Base-by-base conservation (phyloP, 2,888 invertebrate species). In the Cinara cedri region DNA sequence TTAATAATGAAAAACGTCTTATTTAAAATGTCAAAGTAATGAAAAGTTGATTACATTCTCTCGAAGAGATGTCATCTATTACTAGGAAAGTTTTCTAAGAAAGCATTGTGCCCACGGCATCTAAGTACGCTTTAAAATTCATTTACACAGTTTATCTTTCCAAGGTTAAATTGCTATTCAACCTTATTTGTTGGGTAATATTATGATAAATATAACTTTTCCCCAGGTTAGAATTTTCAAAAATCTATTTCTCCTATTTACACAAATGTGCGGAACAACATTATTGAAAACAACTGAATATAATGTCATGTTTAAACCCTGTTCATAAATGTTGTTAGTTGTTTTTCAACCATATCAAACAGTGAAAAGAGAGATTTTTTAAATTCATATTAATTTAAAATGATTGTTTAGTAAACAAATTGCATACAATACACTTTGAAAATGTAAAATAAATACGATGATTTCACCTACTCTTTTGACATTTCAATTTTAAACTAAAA, bases 1-100 rank as follows among this genome's bases (percentile, higher is more conserved):
- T 34, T 75, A 75, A 75, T 54, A 42, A 75, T 75, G 65, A 75
- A 75, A 75, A 65, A 65, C 65, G 54, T 65, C 75, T 60, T 65
- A 75, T 75, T 75, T 54, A 75, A 65, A 75, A 75, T 44, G 54
- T 54, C 54, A 65, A n/a, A 54, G 21, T 44, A 75, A 65, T 63
- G 75, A 75, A 75, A 75, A 54, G 54, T 65, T 65, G 42, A 75
- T 75, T 65, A 62, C 51, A 24, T 60, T 6, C 24, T 42, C 26
- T 72, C 46, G 44, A 60, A 46, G 11, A 46, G 44, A 46, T 57
- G 46, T 72, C 57, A 72, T 72, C 46, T 72, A 24, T 72, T 24
- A 24, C 57, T 46, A 46, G 34, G 6, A 9, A 13, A n/a, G n/a
- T 66, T 21, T 57, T 24, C n/a, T 26, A n/a, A 21, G 54, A 21